Evolutionary conservation across 2,113 vertebrate genomes (phyloP).

Genomic region (Grammomys dolichurus): DNA sequence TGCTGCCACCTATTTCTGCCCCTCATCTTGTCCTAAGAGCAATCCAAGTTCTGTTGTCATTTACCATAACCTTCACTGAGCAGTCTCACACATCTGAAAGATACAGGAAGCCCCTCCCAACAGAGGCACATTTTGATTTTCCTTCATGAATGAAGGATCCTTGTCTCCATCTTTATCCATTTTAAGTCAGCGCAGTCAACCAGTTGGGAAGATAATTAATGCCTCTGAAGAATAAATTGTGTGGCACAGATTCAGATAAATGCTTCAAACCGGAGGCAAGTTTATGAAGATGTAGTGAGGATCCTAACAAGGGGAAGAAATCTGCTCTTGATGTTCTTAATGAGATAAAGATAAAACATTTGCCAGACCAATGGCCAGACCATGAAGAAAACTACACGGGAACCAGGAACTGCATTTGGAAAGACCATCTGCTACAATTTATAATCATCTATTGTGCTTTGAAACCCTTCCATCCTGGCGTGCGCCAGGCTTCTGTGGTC

Average conservation of each 20-base stretch:
- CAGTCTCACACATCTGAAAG: background rate
- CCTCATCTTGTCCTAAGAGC: background rate
- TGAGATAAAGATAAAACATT: constrained; percentile 65
- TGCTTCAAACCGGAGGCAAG: constrained; percentile 44
- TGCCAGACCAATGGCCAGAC: constrained; percentile 18
- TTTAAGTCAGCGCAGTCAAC: constrained; percentile 20
- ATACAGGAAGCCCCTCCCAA: background rate
- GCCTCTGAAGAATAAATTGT: constrained; percentile 62
- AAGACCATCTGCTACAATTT: constrained; percentile 8
- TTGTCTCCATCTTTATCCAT: constrained; percentile 40
- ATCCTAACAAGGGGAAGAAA: constrained; percentile 46
- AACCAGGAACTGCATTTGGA: background rate
- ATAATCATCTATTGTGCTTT: background rate
- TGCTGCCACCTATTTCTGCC: background rate
- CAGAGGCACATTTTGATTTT: background rate
- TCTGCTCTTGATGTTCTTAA: constrained; percentile 66
- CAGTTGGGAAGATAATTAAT: constrained; percentile 62
- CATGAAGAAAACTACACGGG: background rate
- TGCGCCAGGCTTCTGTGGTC: background rate
- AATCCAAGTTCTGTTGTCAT: background rate
- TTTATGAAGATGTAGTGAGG: constrained; percentile 47
- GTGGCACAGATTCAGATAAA: constrained; percentile 57
- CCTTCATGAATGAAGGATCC: background rate
- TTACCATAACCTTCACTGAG: background rate
- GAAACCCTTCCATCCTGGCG: constrained; percentile 2